Base-by-base conservation (phyloP, 92 coral and sea anemone species). In the Isaurus tuberculatus region DNA sequence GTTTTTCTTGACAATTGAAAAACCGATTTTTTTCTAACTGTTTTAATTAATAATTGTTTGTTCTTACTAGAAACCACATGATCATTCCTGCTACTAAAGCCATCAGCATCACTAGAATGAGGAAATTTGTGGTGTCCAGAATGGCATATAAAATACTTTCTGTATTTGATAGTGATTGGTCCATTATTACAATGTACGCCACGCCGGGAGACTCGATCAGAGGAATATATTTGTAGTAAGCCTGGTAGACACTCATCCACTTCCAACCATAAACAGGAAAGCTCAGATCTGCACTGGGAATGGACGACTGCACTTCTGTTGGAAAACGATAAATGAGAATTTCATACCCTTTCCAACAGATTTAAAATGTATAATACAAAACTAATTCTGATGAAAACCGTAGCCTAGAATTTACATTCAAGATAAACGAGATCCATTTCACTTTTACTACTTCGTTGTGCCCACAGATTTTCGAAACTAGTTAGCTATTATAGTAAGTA, bases 231-330 rank as follows among this genome's bases (percentile, higher is more conserved):
- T 90, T 80, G 36, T 91, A 89, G 32, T 85, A 46, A 5, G 78
- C 89, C 58, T 85, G 72, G 67, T 91, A 94, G 15, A 46, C 58
- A 9, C 83, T 84, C 72, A 91, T 94, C 87, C 95, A 92, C 55
- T 90, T 85, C 90, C 89, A 94, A 8, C 98, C 98, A 72, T 91
- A 92, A 37, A 94, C 89, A 2, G 98, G 98, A 75, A 94, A 94
- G 64, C 98, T 92, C 20, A 89, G 90, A 34, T 90, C 90, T 26
- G 79, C 63, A 19, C 31, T 48, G n/a, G 44, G 34, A n/a, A 60
- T 61, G 25, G 66, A 37, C 57, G 63, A 80, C 68, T 60, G 72
- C 20, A 79, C 55, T 28, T 36, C 83, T 79, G 30, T 5, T 16
- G 19, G 6, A 36, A n/a, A 31, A 61, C 26, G 7, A 7, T 0